Percentiles rank a stretch among this genome's conserved stretches.
phyloP scores from a whole-genome alignment of 2,888 invertebrate genomes.

The Schizotus pectinicornis region DNA sequence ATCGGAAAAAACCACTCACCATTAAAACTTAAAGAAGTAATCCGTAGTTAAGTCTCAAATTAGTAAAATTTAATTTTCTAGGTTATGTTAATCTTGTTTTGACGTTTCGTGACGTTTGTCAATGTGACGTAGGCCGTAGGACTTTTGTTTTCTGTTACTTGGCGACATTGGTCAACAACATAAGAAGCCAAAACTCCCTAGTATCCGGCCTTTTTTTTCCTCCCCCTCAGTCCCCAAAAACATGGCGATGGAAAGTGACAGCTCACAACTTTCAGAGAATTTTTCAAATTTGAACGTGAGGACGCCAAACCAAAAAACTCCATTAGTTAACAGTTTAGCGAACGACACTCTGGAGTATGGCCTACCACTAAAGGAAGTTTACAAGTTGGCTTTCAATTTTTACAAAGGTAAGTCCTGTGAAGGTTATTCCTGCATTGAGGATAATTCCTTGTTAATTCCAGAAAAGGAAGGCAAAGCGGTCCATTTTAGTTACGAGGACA shows the following conservation, averaged over 20 bases:
- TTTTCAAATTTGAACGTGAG: constrained; percentile 46
- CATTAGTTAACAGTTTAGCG: constrained; percentile 27
- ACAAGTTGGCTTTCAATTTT: constrained; percentile 86
- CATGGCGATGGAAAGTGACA: constrained; percentile 50
- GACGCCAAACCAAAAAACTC: constrained; percentile 28
- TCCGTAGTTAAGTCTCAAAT: too few species aligned
- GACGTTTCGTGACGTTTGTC: background rate
- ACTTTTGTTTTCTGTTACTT: too few species aligned
- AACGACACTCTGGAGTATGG: constrained; percentile 65
- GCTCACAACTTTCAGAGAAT: constrained; percentile 49
- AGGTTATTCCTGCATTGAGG: constrained; percentile 10
- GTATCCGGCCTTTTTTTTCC: background rate
- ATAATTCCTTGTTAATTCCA: constrained; percentile 58
- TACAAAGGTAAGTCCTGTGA: constrained; percentile 79
- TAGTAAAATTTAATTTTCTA: constrained; percentile 3
- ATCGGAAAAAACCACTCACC: constrained; percentile 6
- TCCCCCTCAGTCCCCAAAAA: constrained; percentile 25
- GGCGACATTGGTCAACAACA: too few species aligned
- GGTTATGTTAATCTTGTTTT: constrained; percentile 8
- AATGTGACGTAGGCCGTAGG: background rate
- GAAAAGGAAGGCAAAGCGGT: constrained; percentile 98
- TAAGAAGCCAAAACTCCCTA: background rate
- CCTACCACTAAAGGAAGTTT: constrained; percentile 78
- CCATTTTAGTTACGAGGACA: constrained; percentile 92
- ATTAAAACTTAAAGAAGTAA: background rate